Base-by-base conservation (phyloP, 2,113 vertebrate species). In the Cyprinodon brontotheroides region DNA sequence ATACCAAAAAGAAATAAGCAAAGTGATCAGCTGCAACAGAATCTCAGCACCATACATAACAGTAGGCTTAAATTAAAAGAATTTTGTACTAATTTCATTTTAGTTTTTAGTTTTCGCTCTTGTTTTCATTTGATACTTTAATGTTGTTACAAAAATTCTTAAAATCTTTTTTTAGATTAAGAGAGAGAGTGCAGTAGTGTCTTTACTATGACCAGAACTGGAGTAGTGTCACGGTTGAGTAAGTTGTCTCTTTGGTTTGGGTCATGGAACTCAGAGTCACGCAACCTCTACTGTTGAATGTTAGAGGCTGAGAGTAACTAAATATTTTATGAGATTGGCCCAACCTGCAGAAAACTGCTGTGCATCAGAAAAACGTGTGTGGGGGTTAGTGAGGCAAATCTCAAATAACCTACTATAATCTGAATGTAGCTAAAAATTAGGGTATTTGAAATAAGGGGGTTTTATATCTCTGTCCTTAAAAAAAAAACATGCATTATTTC, bases 271-370 rank as follows among this genome's bases (percentile, higher is more conserved):
- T 75, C 68, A 47, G 76, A 89, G 74, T 80, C 80, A 82, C 72
- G 59, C 78, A 69, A 74, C 69, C 72, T 57, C 45, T 14, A 65
- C 70, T 72, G 72, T 63, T 85, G 66, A 81, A 77, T 64, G 57
- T 71, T 68, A 61, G 47, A 61, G 74, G 75, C 79, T 75, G 59
- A 40, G 70, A 64, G 85, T 63, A 67, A 82, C 50, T 92, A 61
- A 80, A 92, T 93, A 88, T 89, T 93, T 92, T 65, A 92, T 91
- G 86, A 89, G 68, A 45, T 38, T 60, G 80, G 68, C 13, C 38
- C 39, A 73, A 45, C 75, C 86, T 76, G 84, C 70, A 75, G 77
- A 66, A 79, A 79, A 78, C 41, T 67, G 74, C 17, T 61, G 62
- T 68, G 61, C 15, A 14, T 47, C 2, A 9, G 70, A 15, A 43